A percentile compares a stretch with the other conserved stretches of the same genome.
These are phyloP conservation scores for Gobiocypris rarus DNA, from an alignment of 2,113 vertebrate genomes.

Conservation along the genomic window DNA sequence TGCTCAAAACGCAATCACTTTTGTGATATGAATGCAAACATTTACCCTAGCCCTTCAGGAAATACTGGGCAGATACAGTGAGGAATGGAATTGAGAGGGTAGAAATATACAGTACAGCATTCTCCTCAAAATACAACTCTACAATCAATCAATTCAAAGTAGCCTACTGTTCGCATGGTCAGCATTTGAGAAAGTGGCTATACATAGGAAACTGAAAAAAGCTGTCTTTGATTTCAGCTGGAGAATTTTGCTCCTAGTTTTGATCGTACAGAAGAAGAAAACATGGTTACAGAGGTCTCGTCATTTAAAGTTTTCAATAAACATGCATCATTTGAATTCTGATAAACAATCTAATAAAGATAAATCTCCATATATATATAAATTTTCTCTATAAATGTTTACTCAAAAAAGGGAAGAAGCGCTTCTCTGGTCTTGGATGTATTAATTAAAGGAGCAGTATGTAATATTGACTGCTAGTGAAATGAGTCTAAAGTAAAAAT, in stretches of 20 bases:
- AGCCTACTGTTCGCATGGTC: not conserved
- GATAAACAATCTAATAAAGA: not conserved
- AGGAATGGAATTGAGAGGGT: slow-evolving; percentile 59
- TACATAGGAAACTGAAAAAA: slow-evolving; percentile 1
- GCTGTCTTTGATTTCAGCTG: not conserved
- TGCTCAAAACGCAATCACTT: slow-evolving; percentile 48
- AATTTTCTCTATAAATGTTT: not conserved
- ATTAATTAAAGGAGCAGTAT: slow-evolving; percentile 8
- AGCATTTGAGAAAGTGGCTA: not conserved
- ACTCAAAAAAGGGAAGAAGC: not conserved
- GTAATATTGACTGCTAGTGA: no score
- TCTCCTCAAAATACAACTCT: slow-evolving; percentile 43
- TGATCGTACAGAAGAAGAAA: not conserved
- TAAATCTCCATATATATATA: not conserved
- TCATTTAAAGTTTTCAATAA: not conserved
- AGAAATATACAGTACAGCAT: slow-evolving; percentile 64
- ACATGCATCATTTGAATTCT: not conserved
- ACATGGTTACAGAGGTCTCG: not conserved
- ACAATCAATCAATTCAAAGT: slow-evolving; percentile 37
- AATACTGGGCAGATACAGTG: slow-evolving; percentile 49
- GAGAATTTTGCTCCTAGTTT: slow-evolving; percentile 9
- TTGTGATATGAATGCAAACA: slow-evolving; percentile 52
- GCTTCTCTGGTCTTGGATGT: slow-evolving; percentile 17
- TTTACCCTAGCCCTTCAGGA: slow-evolving; percentile 52
- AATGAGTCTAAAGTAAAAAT: no score